Conservation (phyloP, 2,888 invertebrate species). For the Ernsta delagoae region DNA sequence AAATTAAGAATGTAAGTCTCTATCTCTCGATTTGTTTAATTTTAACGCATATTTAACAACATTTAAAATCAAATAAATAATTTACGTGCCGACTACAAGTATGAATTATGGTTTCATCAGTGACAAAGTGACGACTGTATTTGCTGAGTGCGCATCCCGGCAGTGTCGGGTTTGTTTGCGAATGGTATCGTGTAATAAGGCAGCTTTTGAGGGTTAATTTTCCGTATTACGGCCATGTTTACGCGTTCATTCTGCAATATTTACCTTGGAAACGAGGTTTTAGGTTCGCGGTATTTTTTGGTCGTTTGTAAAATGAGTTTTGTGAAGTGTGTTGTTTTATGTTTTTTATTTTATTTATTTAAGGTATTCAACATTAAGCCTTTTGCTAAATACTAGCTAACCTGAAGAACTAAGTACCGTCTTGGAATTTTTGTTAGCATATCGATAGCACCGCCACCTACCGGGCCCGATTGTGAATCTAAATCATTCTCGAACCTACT, state of each 20-base stretch:
- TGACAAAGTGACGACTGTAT: slow-evolving; percentile 62
- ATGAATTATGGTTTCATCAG: slow-evolving; percentile 23
- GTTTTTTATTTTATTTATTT: too few relatives aligned
- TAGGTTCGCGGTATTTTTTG: background rate
- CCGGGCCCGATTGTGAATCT: too few relatives aligned
- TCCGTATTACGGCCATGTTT: slow-evolving; percentile 27
- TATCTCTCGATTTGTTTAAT: too few relatives aligned
- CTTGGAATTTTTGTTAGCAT: too few relatives aligned
- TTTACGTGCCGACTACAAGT: background rate
- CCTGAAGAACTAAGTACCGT: too few relatives aligned
- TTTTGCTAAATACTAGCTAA: too few relatives aligned
- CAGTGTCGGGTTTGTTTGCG: slow-evolving; percentile 32
- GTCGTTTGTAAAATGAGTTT: background rate
- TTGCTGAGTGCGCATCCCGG: slow-evolving; percentile 54
- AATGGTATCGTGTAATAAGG: slow-evolving; percentile 33
- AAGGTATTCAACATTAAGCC: too few relatives aligned
- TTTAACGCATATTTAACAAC: too few relatives aligned
- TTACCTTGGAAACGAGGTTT: slow-evolving; percentile 2
- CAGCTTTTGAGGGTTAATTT: slow-evolving; percentile 30
- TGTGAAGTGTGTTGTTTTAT: background rate
- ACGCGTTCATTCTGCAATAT: slow-evolving; percentile 26
- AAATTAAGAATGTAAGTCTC: too few relatives aligned
- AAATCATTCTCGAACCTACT: too few relatives aligned
- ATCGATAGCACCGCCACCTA: too few relatives aligned
- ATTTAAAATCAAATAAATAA: too few relatives aligned